Base-by-base conservation (phyloP, 2,797 vertebrate genomes). In the Staurois parvus region DNA sequence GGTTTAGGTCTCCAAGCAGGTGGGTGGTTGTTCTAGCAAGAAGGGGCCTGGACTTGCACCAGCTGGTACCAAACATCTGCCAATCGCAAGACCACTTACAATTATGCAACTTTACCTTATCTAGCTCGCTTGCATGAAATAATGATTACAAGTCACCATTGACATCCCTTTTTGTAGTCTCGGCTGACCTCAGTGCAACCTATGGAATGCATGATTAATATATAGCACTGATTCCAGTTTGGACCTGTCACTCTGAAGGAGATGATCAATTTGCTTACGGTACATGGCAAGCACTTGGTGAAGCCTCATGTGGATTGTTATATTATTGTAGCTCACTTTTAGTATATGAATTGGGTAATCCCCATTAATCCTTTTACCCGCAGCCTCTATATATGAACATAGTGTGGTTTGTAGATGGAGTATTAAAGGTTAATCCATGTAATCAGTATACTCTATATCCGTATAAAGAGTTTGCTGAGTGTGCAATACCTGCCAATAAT, bases 381-480 rank as follows among this genome's bases (percentile, higher is more conserved):
- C 30, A 81, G 30, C 42, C 68, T 72, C 32, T 42, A 62, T 81
- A 81, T 72, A 34, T 68, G 13, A 59, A 72, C 79, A 72, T 70
- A 70, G 29, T 40, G 52, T 81, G 72, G 52, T 72, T n/a, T 81
- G 48, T 72, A 72, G 30, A 72, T 59, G 78, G 66, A 79, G 77
- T 79, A 69, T 79, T 79, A 72, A 72, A 81, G 68, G 48, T 81
- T 81, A 81, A 81, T 81, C 79, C 69, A 21, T 62, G 52, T 81
- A 81, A 81, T 72, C 79, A 40, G 79, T 56, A 15, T 28, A 64
- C 62, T 62, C 52, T 81, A 52, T 81, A 72, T 72, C 79, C 69
- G 10, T 72, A 42, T 72, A 64, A 72, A 81, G 52, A 70, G 67
- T 52, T 70, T 70, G 67, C 78, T 80, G 78, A 81, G 32, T 72